Conservation (phyloP, 2,888 invertebrate genomes). For the Osmoderma eremita region DNA sequence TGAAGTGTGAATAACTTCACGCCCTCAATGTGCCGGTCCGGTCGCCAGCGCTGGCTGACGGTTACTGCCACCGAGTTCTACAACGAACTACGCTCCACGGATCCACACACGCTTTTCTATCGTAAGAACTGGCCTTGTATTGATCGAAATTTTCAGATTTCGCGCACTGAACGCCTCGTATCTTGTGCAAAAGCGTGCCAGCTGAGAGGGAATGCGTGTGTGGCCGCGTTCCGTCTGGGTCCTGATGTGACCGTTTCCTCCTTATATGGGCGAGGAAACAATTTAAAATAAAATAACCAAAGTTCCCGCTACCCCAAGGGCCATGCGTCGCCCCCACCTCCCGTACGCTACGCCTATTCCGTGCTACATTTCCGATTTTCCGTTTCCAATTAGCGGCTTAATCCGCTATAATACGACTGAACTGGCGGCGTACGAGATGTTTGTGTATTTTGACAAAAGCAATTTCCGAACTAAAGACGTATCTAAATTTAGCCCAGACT, state of each 20-base stretch:
- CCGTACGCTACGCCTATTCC: not conserved
- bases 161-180: slow-evolving; percentile 47
- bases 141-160: slow-evolving; percentile 49
- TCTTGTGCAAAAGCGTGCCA: slow-evolving; percentile 46
- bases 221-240: slow-evolving; percentile 16
- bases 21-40: slow-evolving; percentile 26
- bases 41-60: not conserved
- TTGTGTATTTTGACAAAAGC: slow-evolving; percentile 25
- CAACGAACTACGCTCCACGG: slow-evolving; percentile 21
- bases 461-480: slow-evolving; percentile 3
- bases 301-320: slow-evolving; percentile 16
- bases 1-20: slow-evolving; percentile 6
- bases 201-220: slow-evolving; percentile 38
- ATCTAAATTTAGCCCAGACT: slow-evolving; percentile 20
- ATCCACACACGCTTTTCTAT: slow-evolving; percentile 41
- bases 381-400: not conserved
- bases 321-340: not conserved
- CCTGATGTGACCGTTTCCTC: slow-evolving; percentile 42
- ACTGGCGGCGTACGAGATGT: not conserved
- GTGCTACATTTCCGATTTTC: not conserved
- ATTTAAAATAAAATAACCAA: slow-evolving; percentile 28
- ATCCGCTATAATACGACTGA: not conserved
- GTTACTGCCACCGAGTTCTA: slow-evolving; percentile 14
- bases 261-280: slow-evolving; percentile 14
- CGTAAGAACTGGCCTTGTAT: slow-evolving; percentile 49